phyloP scores from a whole-genome alignment of 2,113 vertebrate species.

The Taurulus bubalis region DNA sequence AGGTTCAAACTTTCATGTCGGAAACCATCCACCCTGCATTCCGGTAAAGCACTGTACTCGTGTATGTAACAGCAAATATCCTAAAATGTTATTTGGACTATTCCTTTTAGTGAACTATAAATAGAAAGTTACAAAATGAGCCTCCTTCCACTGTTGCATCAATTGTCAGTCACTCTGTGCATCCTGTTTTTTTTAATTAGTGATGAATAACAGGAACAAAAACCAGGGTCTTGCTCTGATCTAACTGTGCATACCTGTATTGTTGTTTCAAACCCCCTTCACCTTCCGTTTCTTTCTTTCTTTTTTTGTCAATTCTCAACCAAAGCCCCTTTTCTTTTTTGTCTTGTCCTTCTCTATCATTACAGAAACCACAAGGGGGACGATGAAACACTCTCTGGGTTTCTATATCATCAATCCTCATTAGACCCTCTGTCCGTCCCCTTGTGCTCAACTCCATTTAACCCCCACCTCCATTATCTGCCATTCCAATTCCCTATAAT shows the following conservation, averaged over 20 bases:
- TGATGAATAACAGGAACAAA: neutral
- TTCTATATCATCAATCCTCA: neutral
- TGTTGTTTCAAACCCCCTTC: neutral
- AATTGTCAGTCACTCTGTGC: neutral
- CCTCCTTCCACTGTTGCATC: neutral
- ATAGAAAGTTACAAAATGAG: neutral
- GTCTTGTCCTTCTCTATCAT: constrained; percentile 3
- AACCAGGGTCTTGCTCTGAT: neutral
- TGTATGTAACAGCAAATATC: neutral
- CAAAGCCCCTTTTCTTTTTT: neutral
- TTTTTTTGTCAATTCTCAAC: neutral
- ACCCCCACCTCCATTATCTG: constrained; percentile 10
- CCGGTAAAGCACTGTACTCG: neutral
- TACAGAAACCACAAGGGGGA: neutral
- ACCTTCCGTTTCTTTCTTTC: neutral
- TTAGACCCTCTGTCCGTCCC: neutral
- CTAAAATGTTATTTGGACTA: neutral
- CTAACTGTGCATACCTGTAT: neutral
- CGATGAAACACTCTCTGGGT: neutral
- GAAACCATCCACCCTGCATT: neutral
- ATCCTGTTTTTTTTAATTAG: neutral
- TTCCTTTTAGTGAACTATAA: neutral
- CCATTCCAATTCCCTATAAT: neutral
- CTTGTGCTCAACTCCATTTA: constrained; percentile 1
- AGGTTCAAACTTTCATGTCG: neutral